Evolutionary conservation across 2,113 vertebrate genomes (phyloP), one percentile per base, ranked within the genome.

Genomic region (Sula dactylatra): DNA sequence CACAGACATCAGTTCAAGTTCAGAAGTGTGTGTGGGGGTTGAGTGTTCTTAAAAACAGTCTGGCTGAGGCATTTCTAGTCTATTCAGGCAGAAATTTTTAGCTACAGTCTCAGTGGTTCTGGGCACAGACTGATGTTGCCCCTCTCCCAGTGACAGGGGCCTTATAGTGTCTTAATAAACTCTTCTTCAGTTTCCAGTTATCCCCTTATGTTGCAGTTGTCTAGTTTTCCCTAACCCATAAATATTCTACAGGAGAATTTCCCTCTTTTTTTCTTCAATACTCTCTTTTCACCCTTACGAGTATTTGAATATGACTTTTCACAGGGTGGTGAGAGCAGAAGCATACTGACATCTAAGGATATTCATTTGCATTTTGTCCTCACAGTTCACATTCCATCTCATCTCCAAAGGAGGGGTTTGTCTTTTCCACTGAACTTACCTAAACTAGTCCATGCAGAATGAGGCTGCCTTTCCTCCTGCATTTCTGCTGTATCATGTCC

Each of bases 41-140:
- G 91, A 89, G 32, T 72, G 72, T 91, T 92, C 64, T 95, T 77
- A 72, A 88, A 86, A 96, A 59, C 82, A 95, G 78, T 77, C 91
- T 85, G 84, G 49, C 86, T 87, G 66, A 95, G 70, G 42, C 73
- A 67, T 90, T 94, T 93, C 36, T 65, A 31, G 40, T 78, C 64
- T 72, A 16, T 76, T 93, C 40, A 49, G 52, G 61, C 72, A 90
- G 59, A 93, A 86, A 52, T 47, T 82, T 85, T 87, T 93, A 90
- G 55, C 44, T 56, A 13, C 19, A 25, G 1, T 86, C 65, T 94
- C 45, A 47, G 67, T 62, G 42, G 15, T 69, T 96, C 49, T 79
- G 38, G 31, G 65, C 38, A 58, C 36, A 78, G 78, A 25, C n/a
- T 82, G 61, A n/a, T 88, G 52, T 44, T 71, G 40, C 66, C 21